Percentiles rank a stretch among this genome's conserved stretches.
Conservation (phyloP, 92 coral and sea anemone species). For the Parazoanthus darwini region DNA sequence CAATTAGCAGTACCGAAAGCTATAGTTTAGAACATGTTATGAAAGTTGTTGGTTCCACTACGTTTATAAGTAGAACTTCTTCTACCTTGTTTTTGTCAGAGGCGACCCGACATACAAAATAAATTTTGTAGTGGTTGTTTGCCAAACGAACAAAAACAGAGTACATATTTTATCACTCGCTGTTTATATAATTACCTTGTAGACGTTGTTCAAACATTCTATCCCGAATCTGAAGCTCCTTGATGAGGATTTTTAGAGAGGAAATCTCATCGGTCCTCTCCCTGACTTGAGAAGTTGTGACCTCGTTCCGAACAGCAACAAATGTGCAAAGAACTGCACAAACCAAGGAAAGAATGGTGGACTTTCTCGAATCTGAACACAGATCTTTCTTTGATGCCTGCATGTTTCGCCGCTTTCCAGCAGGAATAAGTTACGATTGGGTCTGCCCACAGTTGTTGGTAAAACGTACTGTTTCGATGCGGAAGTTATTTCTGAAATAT, state of each 20-base stretch:
- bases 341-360: neutral
- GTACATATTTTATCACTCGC: too few relatives aligned
- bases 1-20: too few relatives aligned
- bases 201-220: neutral
- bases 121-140: neutral
- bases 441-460: too few relatives aligned
- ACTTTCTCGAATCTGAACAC: neutral
- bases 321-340: conserved; percentile 1
- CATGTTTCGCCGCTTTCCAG: neutral
- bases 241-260: neutral
- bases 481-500: too few relatives aligned
- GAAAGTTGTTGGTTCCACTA: too few relatives aligned
- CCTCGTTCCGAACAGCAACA: conserved; percentile 2
- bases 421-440: too few relatives aligned
- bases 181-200: neutral
- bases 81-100: too few relatives aligned
- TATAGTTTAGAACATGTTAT: too few relatives aligned
- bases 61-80: too few relatives aligned
- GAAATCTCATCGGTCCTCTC: neutral
- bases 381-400: neutral
- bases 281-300: neutral
- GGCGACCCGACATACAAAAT: too few relatives aligned
- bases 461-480: too few relatives aligned
- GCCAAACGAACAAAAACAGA: too few relatives aligned
- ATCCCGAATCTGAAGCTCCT: conserved; percentile 6